phyloP scores from a whole-genome alignment of 2,113 vertebrate species.

The Bos indicus region DNA sequence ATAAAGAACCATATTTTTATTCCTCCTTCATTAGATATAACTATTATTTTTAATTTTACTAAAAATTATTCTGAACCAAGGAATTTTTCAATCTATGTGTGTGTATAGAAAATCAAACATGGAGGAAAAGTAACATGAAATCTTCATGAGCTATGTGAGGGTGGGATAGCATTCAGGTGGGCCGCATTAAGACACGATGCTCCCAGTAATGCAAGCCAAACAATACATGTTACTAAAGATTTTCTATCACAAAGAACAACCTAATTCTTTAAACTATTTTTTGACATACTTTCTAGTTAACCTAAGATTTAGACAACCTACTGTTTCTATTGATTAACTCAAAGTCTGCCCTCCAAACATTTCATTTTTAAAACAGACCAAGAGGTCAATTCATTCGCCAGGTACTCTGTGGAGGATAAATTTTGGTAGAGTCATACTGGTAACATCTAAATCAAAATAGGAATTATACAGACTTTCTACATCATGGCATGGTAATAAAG shows the following conservation, averaged over 20 bases:
- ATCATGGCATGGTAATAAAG: background rate
- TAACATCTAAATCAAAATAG: background rate
- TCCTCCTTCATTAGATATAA: background rate
- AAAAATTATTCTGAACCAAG: background rate
- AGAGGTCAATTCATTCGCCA: background rate
- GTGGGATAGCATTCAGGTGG: background rate
- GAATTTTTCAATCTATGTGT: background rate
- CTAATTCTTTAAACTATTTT: background rate
- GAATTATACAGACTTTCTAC: background rate
- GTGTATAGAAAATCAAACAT: background rate
- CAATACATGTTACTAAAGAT: background rate
- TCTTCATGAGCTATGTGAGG: fast-evolving
- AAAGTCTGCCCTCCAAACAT: background rate
- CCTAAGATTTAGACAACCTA: background rate
- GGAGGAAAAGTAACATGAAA: background rate
- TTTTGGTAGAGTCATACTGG: background rate
- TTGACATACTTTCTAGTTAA: background rate
- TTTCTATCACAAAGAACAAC: background rate
- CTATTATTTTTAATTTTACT: background rate
- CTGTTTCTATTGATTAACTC: background rate
- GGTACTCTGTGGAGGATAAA: background rate
- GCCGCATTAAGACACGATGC: background rate
- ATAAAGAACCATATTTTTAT: background rate
- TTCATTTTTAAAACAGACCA: background rate
- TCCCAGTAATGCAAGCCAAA: background rate